phyloP scores from a whole-genome alignment of 2,888 invertebrate genomes.

The Megastigmus dorsalis region DNA sequence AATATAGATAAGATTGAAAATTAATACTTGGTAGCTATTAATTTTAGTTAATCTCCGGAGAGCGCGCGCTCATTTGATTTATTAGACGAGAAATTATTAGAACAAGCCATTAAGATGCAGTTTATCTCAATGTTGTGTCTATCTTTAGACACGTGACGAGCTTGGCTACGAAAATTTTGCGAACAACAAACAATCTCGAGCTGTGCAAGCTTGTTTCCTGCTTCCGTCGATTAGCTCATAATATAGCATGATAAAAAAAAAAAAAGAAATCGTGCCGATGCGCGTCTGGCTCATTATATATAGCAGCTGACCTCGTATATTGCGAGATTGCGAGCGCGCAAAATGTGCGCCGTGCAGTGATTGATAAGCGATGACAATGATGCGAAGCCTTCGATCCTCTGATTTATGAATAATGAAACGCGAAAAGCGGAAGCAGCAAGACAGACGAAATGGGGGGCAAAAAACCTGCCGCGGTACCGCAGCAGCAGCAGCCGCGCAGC shows the following conservation, averaged over 20 bases:
- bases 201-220: constrained; percentile 9
- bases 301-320: too few species aligned
- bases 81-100: constrained; percentile 46
- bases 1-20: constrained; percentile 14
- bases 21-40: constrained; percentile 42
- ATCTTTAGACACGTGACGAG: constrained; percentile 19
- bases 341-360: neutral
- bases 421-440: neutral
- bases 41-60: constrained; percentile 35
- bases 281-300: too few species aligned
- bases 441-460: neutral
- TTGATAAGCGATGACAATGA: constrained; percentile 9
- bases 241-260: too few species aligned
- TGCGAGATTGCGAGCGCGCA: too few species aligned
- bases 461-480: neutral
- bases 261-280: constrained; percentile 1
- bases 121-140: constrained; percentile 41
- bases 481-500: neutral
- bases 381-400: neutral
- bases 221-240: constrained; percentile 30
- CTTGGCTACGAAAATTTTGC: too few species aligned
- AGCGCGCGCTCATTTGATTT: constrained; percentile 35
- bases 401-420: neutral
- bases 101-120: constrained; percentile 43
- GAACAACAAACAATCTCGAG: too few species aligned